Base-by-base conservation (phyloP, 30 jellyfish, hydroid and myxozoan species). In the Pelagia noctiluca region DNA sequence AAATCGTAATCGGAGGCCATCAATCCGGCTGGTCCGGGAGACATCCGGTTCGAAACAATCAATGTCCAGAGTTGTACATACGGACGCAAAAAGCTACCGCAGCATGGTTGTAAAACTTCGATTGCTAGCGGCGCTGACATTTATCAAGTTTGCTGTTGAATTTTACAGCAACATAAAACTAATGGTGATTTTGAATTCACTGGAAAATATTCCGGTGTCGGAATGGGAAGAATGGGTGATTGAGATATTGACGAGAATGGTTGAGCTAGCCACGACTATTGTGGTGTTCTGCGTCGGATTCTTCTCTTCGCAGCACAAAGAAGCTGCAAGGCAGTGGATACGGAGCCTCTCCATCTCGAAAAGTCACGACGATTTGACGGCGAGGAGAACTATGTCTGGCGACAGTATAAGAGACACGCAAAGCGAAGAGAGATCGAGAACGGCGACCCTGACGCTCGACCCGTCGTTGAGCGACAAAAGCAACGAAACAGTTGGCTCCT, bases 271-370 rank as follows among this genome's bases (percentile, higher is more conserved):
- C 0, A 42, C 65, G 57, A 50, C 50, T 12, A 16, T 60, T 4
- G 33, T 64, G 53, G 53, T 79, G 26, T 79, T 79, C 31, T 79
- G 90, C 65, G 82, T 79, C 24, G 90, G 90, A 1, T 79, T 79
- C 90, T 63, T 79, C 54, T 79, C 90, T 18, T 69, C 90, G 76
- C 90, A 79, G 60, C 90, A 79, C 75, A 79, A 79, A 46, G 90
- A 79, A 50, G 90, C 90, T 11, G 90, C 90, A 0, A 79, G n/a
- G 32, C 90, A 79, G 54, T 79, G 90, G 90, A 79, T 79, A 22
- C 90, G 90, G 19, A 61, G 81, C 34, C 60, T 65, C 47, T 79
- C 90, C 23, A n/a, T 60, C 12, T 30, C 90, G 24, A 32, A 82
- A 25, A 79, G 90, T 63, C 82, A 79, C 34, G 90, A 79, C 37